Percentiles rank a stretch among this genome's conserved stretches.
Evolutionary conservation across 2,888 invertebrate species (phyloP).

Genomic region (Lysandra coridon): DNA sequence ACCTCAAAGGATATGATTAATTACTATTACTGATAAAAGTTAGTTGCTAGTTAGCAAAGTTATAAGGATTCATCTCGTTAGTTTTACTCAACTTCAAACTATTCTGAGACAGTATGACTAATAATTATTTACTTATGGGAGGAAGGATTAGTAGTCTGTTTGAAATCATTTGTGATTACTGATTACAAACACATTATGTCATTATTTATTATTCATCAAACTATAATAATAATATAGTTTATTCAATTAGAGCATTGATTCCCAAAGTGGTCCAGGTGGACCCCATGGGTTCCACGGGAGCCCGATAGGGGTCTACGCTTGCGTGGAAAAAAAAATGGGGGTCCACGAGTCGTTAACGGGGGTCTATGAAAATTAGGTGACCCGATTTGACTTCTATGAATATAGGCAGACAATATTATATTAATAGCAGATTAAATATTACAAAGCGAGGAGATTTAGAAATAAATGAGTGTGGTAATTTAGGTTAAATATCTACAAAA

Average conservation of each 20-base stretch:
- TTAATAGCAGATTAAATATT: no score
- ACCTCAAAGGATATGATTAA: not conserved
- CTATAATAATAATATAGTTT: not conserved
- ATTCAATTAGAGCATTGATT: not conserved
- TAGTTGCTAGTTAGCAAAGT: not conserved
- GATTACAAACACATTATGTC: not conserved
- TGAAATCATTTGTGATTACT: not conserved
- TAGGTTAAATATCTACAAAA: no score
- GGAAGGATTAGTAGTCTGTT: not conserved
- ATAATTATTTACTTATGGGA: not conserved
- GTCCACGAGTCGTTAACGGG: no score
- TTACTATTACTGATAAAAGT: not conserved
- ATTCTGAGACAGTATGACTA: not conserved
- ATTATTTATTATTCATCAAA: not conserved
- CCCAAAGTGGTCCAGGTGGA: no score
- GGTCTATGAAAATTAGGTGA: no score
- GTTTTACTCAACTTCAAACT: conserved; percentile 2
- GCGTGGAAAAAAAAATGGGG: no score
- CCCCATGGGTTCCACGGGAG: no score
- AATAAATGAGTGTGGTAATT: no score
- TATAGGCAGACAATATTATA: no score
- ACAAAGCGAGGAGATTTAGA: no score
- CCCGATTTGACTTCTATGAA: no score
- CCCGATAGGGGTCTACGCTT: no score
- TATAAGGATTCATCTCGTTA: not conserved